phyloP scores from a whole-genome alignment of 2,113 vertebrate species.

The Cottus gobio region DNA sequence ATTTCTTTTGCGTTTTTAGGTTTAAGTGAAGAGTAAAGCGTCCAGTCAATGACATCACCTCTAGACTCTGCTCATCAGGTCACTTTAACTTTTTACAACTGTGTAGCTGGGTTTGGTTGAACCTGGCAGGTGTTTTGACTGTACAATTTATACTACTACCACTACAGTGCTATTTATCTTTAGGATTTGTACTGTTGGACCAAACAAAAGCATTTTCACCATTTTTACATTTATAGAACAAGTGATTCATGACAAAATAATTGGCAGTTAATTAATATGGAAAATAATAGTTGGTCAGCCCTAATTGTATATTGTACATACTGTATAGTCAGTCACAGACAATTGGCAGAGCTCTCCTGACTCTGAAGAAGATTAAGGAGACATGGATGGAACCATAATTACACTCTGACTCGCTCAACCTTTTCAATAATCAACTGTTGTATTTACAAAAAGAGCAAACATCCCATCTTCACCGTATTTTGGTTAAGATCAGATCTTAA shows the following conservation, averaged over 20 bases:
- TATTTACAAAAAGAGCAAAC: conserved; percentile 71
- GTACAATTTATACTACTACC: background rate
- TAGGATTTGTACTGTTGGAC: background rate
- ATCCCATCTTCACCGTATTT: conserved; percentile 31
- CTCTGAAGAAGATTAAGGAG: background rate
- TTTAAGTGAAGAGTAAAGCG: background rate
- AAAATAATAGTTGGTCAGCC: background rate
- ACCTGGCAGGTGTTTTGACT: background rate
- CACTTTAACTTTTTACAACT: background rate
- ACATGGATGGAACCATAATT: conserved; percentile 6
- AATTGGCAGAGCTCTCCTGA: background rate
- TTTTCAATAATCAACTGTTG: conserved; percentile 70
- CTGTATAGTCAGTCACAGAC: background rate
- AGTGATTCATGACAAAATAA: background rate
- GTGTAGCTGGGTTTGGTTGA: background rate
- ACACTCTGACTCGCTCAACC: conserved; percentile 34
- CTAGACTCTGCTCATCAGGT: background rate
- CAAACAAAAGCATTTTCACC: background rate
- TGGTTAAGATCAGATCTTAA: conserved; percentile 36
- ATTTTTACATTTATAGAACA: conserved; percentile 7
- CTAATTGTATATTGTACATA: background rate
- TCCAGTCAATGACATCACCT: background rate
- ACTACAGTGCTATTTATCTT: background rate
- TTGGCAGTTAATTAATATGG: background rate
- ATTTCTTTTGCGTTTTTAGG: background rate